Evolutionary conservation across 2,888 invertebrate genomes (phyloP).

Genomic region (Celastrina argiolus): DNA sequence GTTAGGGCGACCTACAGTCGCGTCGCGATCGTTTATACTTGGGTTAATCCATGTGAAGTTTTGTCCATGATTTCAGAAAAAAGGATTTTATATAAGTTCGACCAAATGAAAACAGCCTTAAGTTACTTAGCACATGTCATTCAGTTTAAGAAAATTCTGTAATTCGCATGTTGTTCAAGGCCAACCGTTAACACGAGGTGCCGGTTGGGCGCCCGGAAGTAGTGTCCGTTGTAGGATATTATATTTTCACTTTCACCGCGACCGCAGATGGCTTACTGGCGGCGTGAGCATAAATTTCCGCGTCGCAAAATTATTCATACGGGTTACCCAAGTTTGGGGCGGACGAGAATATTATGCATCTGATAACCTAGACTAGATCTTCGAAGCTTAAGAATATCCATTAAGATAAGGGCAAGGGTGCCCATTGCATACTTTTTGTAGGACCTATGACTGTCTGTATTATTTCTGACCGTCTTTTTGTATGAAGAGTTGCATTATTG

Average conservation of each 20-base stretch:
- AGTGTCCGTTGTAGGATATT: not conserved
- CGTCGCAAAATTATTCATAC: not conserved
- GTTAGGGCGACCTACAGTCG: too few species aligned
- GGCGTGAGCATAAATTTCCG: not conserved
- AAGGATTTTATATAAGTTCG: too few species aligned
- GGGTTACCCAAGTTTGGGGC: not conserved
- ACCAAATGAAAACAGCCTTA: not conserved
- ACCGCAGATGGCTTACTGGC: not conserved
- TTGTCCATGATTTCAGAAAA: too few species aligned
- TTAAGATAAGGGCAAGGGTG: too few species aligned
- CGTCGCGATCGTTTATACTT: too few species aligned
- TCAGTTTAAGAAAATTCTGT: not conserved
- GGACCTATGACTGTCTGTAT: too few species aligned
- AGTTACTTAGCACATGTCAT: not conserved
- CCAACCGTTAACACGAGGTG: not conserved
- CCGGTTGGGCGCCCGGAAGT: not conserved
- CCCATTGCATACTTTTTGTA: too few species aligned
- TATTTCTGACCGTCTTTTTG: too few species aligned
- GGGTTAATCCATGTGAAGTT: too few species aligned
- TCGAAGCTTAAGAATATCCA: not conserved
- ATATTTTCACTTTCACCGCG: constrained; percentile 2
- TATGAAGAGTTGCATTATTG: too few species aligned
- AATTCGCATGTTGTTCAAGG: not conserved
- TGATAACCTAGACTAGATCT: not conserved
- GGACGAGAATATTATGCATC: not conserved